phyloP scores from a whole-genome alignment of 2,888 invertebrate genomes.

The Lamproptera curius region DNA sequence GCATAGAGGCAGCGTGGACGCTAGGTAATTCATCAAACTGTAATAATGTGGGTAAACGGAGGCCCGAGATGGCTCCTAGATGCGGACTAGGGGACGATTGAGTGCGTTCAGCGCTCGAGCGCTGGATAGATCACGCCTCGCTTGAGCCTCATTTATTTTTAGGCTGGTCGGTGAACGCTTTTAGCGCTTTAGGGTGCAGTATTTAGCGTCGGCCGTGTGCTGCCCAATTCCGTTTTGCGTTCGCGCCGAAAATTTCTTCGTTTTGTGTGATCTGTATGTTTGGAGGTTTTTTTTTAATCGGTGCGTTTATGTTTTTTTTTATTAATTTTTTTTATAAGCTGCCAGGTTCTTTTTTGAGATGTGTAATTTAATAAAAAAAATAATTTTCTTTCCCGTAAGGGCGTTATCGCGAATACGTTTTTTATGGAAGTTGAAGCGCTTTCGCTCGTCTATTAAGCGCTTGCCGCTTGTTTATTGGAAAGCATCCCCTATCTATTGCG shows the following conservation, averaged over 20 bases:
- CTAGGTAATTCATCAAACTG: constrained; percentile 64
- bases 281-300: too few relatives aligned
- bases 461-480: constrained; percentile 42
- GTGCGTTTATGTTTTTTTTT: too few relatives aligned
- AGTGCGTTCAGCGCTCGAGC: constrained; percentile 39
- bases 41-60: constrained; percentile 64
- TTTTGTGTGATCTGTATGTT: too few relatives aligned
- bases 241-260: neutral
- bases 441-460: constrained; percentile 62
- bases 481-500: constrained; percentile 64
- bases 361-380: too few relatives aligned
- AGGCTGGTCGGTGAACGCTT: neutral
- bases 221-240: neutral
- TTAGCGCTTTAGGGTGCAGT: constrained; percentile 7
- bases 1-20: constrained; percentile 31
- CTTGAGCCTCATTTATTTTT: constrained; percentile 10
- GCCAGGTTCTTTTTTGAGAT: too few relatives aligned
- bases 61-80: constrained; percentile 51
- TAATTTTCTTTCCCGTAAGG: too few relatives aligned
- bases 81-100: constrained; percentile 49
- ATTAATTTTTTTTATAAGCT: too few relatives aligned
- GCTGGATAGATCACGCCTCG: constrained; percentile 41
- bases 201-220: neutral
- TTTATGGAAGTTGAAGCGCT: constrained; percentile 28
- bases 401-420: too few relatives aligned